Base-by-base conservation (phyloP, 2,797 vertebrate species). In the Siniperca obscura region DNA sequence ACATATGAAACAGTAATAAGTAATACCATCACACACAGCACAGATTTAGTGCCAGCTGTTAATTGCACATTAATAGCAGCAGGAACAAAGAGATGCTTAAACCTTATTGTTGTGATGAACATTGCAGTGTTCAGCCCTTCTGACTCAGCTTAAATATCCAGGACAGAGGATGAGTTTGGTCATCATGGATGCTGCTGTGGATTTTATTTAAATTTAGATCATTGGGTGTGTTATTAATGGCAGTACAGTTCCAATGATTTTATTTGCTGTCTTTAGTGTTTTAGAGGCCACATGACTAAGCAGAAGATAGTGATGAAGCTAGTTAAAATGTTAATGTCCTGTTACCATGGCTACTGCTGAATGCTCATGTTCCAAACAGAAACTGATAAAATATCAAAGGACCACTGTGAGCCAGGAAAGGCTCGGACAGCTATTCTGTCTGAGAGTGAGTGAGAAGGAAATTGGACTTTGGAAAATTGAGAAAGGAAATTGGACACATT, bases 401-500 rank as follows among this genome's bases (percentile, higher is more conserved):
- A 80, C 30, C 21, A 10, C 53, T 46, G 30, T n/a, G 12, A 80
- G 80, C 55, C 57, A 61, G 61, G 74, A 73, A 42, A 83, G 53
- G 76, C 50, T 59, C 36, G 55, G 46, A 1, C 76, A 61, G 76
- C 70, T 52, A 52, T 72, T 83, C 38, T 3, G 25, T 70, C 74
- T 46, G 65, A 40, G 70, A 70, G 53, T 75, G 57, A 83, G n/a
- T 38, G 40, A 77, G 70, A 80, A 61, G 59, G 66, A 87, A 85
- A 90, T 56, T 84, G 76, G 74, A 80, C 70, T 88, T 88, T 76
- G 78, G 53, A 70, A 74, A 86, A 57, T 56, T 71, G 61, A 60
- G 83, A 84, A 81, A 81, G 30, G 50, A 86, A 89, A 90, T 84
- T 83, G 77, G 65, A 86, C 77, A 82, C 46, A 86, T 84, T 85